Conservation (phyloP, 2,797 vertebrate genomes). For the Mus minutoides region DNA sequence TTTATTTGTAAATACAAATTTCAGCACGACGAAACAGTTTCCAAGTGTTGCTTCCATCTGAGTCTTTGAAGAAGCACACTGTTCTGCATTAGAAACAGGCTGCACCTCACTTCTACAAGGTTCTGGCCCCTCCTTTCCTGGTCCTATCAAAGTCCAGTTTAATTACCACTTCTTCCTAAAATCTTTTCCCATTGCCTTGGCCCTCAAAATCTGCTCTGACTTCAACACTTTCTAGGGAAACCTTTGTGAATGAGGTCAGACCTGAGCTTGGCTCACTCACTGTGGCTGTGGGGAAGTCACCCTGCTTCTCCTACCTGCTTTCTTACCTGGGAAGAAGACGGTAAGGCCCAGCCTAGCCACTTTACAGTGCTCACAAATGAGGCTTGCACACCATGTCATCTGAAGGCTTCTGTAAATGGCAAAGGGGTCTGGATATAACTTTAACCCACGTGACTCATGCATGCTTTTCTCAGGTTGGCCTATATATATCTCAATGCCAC, state of each 20-base stretch:
- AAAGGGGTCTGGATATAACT: background rate
- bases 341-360: background rate
- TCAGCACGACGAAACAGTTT: constrained; percentile 60
- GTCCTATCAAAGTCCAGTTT: background rate
- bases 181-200: background rate
- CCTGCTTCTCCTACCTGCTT: background rate
- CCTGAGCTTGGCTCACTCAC: background rate
- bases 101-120: background rate
- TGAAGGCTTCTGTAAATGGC: background rate
- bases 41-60: background rate
- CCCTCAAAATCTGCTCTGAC: background rate
- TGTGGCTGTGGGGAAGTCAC: background rate
- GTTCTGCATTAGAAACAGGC: background rate
- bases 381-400: background rate
- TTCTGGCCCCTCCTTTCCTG: background rate
- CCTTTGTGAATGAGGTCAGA: background rate
- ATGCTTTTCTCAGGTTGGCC: background rate
- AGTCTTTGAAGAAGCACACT: constrained; percentile 38
- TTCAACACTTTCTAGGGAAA: background rate
- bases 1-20: constrained; percentile 82
- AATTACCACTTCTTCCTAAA: constrained; percentile 16
- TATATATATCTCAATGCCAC: background rate
- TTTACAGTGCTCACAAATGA: background rate
- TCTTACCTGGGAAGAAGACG: background rate
- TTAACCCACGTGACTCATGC: background rate